These are phyloP conservation scores for Heteromormyrus szaboi DNA, from an alignment of 2,797 vertebrate species.

Conservation along the genomic window DNA sequence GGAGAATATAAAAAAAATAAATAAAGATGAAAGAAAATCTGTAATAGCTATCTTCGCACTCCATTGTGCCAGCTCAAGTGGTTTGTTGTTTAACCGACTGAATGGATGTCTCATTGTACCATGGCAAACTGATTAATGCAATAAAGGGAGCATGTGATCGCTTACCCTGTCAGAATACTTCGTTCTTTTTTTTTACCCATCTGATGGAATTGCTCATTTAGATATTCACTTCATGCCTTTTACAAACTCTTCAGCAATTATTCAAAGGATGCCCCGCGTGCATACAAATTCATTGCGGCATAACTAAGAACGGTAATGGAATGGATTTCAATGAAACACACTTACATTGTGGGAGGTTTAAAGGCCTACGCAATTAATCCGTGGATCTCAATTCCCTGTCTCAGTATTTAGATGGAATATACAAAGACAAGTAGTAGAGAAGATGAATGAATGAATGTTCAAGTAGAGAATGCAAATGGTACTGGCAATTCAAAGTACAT, in stretches of 20 bases:
- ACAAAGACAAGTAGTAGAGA: not conserved
- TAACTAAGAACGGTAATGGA: not conserved
- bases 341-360: not conserved
- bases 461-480: not conserved
- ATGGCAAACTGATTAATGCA: not conserved
- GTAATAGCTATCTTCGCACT: not conserved
- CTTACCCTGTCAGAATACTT: not conserved
- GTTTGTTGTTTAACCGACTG: conserved; percentile 5
- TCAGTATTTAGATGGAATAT: not conserved
- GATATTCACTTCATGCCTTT: not conserved
- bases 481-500: not conserved
- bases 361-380: not conserved
- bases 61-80: not conserved
- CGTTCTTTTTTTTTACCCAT: not conserved
- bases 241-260: not conserved
- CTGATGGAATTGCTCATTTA: not conserved
- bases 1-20: not conserved
- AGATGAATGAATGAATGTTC: not conserved
- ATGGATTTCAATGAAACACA: not conserved
- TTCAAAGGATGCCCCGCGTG: not conserved
- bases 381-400: not conserved
- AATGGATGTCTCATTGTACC: not conserved
- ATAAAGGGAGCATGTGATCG: not conserved
- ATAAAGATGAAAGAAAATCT: not conserved
- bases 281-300: not conserved